Evolutionary conservation across 2,888 invertebrate species (phyloP), one percentile per base, ranked within the genome.

Genomic region (Drosophila robusta): DNA sequence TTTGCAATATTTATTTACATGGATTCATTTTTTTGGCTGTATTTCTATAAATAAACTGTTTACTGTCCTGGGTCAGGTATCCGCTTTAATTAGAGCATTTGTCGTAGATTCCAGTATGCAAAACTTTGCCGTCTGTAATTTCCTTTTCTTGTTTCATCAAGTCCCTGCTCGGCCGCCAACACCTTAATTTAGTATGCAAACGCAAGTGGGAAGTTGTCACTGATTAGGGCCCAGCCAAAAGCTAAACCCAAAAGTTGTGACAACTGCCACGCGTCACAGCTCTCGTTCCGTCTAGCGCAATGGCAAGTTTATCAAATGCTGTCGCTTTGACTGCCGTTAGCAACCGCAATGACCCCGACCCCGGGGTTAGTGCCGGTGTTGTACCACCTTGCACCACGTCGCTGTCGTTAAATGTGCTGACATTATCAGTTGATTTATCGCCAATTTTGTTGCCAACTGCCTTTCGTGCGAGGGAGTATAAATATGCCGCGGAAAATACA

Each of bases 371-470:
- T 34, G 12, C 34, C 34, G n/a, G 11, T 36, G 16, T 46, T 22
- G 42, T 39, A 16, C 55, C 58, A 51, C 18, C 36, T 57, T 52
- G 41, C 29, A 54, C 45, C 34, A 39, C 24, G 62, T 36, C 51
- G 51, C 56, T 71, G 66, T 69, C 65, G 75, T 85, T 78, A 70
- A 84, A 87, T 89, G 89, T 70, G 81, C 65, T 51, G 88, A 85
- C 88, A 89, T 85, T 89, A 89, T 88, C 88, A 79, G 80, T 82
- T 89, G 85, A 86, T 86, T 86, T 86, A 86, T 89, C 57, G 80
- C 61, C 75, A 86, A 89, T 71, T 89, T 78, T 64, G 68, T 72
- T 76, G 73, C 56, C 68, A 68, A 78, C 81, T 65, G 86, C 56
- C 52, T 65, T 80, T 50, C 65, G 67, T 60, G 86, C 47, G 46